Evolutionary conservation across 2,113 vertebrate genomes (phyloP).

Genomic region (Phocoena phocoena): DNA sequence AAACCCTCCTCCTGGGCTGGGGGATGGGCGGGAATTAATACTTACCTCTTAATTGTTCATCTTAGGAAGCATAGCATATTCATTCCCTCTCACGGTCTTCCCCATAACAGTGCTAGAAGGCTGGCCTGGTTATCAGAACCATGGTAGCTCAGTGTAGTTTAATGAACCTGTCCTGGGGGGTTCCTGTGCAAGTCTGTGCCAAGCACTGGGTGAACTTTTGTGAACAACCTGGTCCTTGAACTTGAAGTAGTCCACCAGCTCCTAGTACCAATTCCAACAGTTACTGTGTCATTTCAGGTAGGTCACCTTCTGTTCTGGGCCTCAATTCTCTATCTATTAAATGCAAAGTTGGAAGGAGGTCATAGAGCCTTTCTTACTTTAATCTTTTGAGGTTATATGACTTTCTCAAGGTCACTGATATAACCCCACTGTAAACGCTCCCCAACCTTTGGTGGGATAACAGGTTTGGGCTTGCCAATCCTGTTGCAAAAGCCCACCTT

Average conservation of each 20-base stretch:
- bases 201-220: neutral
- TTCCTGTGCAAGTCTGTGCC: neutral
- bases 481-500: neutral
- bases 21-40: neutral
- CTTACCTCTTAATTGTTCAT: neutral
- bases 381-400: neutral
- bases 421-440: neutral
- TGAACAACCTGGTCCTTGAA: neutral
- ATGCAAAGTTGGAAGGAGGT: neutral
- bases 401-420: neutral
- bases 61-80: neutral
- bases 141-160: neutral
- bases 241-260: neutral
- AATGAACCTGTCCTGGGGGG: neutral
- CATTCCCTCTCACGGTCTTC: neutral
- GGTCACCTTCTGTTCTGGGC: neutral
- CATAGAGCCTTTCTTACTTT: neutral
- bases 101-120: neutral
- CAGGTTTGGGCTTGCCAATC: neutral
- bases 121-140: neutral
- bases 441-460: neutral
- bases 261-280: neutral
- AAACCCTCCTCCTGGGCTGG: neutral
- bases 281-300: neutral
- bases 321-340: neutral